These are phyloP conservation scores for Aptenodytes patagonicus DNA, from an alignment of 2,113 vertebrate species.

Conservation along the genomic window DNA sequence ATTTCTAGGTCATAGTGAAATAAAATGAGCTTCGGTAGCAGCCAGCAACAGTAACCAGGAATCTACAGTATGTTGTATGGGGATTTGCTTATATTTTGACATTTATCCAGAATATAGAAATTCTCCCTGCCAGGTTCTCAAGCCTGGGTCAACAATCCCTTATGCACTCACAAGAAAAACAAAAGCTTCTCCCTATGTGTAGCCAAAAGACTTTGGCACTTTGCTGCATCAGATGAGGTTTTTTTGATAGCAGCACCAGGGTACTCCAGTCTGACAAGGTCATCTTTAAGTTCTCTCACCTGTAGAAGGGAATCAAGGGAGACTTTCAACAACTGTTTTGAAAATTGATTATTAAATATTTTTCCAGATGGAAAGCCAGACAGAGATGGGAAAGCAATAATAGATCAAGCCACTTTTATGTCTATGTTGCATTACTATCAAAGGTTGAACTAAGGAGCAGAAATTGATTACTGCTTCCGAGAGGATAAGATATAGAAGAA, in stretches of 20 bases:
- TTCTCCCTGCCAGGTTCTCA: constrained; percentile 23
- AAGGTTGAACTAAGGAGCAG: not conserved
- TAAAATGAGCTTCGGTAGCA: constrained; percentile 24
- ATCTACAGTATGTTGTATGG: constrained; percentile 14
- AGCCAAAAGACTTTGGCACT: constrained; percentile 16
- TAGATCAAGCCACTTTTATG: not conserved
- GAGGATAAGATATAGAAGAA: not conserved
- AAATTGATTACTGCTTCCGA: not conserved
- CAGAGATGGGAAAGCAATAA: constrained; percentile 6
- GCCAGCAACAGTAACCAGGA: constrained; percentile 34
- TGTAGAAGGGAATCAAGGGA: not conserved
- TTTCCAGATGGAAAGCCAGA: constrained; percentile 33
- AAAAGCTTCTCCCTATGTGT: not conserved
- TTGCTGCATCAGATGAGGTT: not conserved
- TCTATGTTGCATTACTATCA: not conserved
- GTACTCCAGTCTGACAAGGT: not conserved
- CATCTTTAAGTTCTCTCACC: not conserved
- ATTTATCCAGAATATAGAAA: constrained; percentile 29
- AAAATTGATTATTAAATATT: constrained; percentile 29
- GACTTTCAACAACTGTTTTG: not conserved
- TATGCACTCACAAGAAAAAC: constrained; percentile 14
- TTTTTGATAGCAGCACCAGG: not conserved
- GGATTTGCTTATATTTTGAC: constrained; percentile 53
- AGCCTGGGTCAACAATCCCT: constrained; percentile 1
- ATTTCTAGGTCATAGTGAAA: constrained; percentile 19